phyloP scores from a whole-genome alignment of 2,797 vertebrate genomes.

The Sebastes elongatus region DNA sequence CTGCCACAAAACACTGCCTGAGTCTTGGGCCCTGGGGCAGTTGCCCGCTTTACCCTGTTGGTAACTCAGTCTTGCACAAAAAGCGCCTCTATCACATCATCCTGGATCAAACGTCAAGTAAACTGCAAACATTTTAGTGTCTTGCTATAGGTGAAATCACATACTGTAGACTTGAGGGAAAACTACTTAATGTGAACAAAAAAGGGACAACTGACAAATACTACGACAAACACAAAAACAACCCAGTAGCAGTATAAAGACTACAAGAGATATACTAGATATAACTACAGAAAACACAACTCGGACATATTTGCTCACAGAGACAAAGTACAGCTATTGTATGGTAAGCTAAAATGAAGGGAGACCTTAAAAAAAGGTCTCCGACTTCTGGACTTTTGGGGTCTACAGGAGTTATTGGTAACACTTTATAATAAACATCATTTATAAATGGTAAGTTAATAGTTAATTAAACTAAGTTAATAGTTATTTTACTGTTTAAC shows the following conservation, averaged over 20 bases:
- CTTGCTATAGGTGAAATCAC: neutral
- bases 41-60: neutral
- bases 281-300: neutral
- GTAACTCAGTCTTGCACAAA: neutral
- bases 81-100: neutral
- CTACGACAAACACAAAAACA: neutral
- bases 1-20: neutral
- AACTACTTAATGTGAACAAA: neutral
- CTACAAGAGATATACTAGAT: neutral
- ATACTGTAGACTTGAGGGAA: neutral
- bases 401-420: slow-evolving; percentile 22
- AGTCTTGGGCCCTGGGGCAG: neutral
- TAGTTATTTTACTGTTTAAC: too few relatives aligned
- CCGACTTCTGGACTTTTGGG: slow-evolving; percentile 8
- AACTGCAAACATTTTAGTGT: neutral
- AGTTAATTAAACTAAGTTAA: too few relatives aligned
- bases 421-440: neutral
- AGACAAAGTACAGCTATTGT: slow-evolving; percentile 1
- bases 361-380: neutral
- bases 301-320: neutral
- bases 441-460: too few relatives aligned
- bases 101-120: neutral
- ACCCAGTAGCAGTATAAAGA: neutral
- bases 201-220: neutral
- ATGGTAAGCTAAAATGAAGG: neutral